Percentiles rank a stretch among this genome's conserved stretches.
Evolutionary conservation across 2,888 invertebrate species (phyloP).

Genomic region (Agrochola litura): DNA sequence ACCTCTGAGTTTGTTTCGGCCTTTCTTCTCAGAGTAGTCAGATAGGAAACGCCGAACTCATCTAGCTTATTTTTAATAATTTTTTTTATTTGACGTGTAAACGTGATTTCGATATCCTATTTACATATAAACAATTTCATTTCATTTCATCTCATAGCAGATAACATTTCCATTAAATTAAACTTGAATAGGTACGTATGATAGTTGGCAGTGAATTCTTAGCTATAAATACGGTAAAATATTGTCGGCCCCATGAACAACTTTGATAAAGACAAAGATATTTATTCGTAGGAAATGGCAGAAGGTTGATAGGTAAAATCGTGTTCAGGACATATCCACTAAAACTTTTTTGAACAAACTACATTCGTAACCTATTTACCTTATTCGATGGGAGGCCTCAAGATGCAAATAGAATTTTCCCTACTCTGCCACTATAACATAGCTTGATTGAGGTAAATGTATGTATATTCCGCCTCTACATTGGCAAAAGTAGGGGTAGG

Average conservation of each 20-base stretch:
- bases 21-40: no score
- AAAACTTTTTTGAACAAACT: not conserved
- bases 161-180: slow-evolving; percentile 37
- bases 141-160: no score
- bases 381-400: not conserved
- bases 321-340: not conserved
- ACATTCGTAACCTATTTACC: not conserved
- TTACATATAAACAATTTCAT: no score
- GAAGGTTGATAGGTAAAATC: not conserved
- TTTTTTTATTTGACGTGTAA: no score
- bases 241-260: slow-evolving; percentile 4
- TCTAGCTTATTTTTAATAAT: no score
- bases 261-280: not conserved
- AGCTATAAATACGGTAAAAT: slow-evolving; percentile 9
- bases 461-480: slow-evolving; percentile 2
- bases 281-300: not conserved
- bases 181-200: slow-evolving; percentile 26
- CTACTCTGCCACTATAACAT: slow-evolving; percentile 5
- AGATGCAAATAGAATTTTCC: slow-evolving; percentile 31
- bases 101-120: no score
- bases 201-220: slow-evolving; percentile 20
- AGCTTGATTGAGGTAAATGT: slow-evolving; percentile 14
- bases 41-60: no score
- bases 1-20: no score
- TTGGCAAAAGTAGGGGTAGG: not conserved